A percentile compares a stretch with the other conserved stretches of the same genome.
Conservation (phyloP, 2,113 vertebrate species). For the Cyprinodon tularosa region DNA sequence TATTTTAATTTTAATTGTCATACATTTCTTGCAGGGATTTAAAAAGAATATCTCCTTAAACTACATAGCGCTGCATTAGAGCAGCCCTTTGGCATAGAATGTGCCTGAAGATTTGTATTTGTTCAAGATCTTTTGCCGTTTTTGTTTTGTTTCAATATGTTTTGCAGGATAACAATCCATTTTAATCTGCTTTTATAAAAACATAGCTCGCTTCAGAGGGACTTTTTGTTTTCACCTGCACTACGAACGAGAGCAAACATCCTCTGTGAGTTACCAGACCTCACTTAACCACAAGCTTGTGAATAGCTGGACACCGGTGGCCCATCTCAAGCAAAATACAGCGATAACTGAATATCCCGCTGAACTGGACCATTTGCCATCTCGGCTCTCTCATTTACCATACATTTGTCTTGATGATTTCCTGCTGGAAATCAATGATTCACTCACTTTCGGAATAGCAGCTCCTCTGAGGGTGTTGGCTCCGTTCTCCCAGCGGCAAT, state of each 20-base stretch:
- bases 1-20: conserved; percentile 61
- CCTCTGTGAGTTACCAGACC: conserved; percentile 43
- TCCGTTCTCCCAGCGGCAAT: conserved; percentile 64
- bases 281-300: conserved; percentile 53
- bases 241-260: conserved; percentile 44
- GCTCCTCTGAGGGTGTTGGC: conserved; percentile 51
- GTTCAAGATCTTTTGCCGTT: conserved; percentile 58
- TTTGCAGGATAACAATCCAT: conserved; percentile 57
- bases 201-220: conserved; percentile 42
- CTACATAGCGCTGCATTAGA: conserved; percentile 71
- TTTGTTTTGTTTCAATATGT: conserved; percentile 39
- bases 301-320: conserved; percentile 49
- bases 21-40: conserved; percentile 57
- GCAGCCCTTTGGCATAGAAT: conserved; percentile 56
- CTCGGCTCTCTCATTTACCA: conserved; percentile 72
- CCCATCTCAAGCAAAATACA: conserved; percentile 59
- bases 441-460: conserved; percentile 63
- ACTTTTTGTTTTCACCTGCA: conserved; percentile 62
- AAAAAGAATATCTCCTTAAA: conserved; percentile 63
- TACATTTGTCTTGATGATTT: conserved; percentile 76
- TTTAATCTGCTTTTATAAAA: conserved; percentile 30
- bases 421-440: conserved; percentile 77
- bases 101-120: conserved; percentile 54
- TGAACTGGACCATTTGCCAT: conserved; percentile 60
- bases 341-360: conserved; percentile 69